Evolutionary conservation across 2,888 invertebrate genomes (phyloP).

Genomic region (Exephanes ischioxanthus): DNA sequence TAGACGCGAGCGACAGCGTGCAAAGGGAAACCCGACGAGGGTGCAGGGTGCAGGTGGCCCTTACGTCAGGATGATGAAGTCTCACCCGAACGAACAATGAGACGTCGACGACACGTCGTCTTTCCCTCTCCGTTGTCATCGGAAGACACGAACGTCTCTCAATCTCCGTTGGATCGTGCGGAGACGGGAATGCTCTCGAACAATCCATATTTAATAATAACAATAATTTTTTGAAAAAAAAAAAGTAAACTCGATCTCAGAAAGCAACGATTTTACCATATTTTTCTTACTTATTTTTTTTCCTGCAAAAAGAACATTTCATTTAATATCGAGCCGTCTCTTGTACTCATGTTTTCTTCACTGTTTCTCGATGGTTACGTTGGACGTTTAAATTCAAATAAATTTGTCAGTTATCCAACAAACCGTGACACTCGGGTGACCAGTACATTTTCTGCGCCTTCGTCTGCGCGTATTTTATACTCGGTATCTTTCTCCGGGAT

Average conservation of each 20-base stretch:
- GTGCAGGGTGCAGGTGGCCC: conserved; percentile 77
- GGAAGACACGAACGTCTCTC: conserved; percentile 71
- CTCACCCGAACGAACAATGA: conserved; percentile 78
- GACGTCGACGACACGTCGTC: conserved; percentile 48
- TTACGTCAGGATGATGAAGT: conserved; percentile 79
- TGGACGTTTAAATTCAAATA: neutral
- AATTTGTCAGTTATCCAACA: conserved; percentile 44
- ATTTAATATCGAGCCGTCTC: too few species aligned
- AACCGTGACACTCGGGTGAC: conserved; percentile 61
- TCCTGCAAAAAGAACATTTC: too few species aligned
- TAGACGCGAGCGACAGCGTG: conserved; percentile 42
- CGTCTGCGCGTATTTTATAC: conserved; percentile 58
- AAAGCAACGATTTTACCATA: too few species aligned
- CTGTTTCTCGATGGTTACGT: neutral
- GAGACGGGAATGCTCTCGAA: neutral
- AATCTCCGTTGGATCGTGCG: conserved; percentile 22
- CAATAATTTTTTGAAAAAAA: neutral
- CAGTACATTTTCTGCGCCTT: conserved; percentile 77
- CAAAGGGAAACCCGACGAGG: conserved; percentile 71
- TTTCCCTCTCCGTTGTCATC: conserved; percentile 3
- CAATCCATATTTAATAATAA: neutral
- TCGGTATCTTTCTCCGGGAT: conserved; percentile 57
- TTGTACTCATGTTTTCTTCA: neutral
- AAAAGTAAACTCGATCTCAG: neutral
- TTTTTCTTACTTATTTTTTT: too few species aligned